phyloP scores from a whole-genome alignment of 1,140 invertebrate genomes.

The Drosophila orosa region DNA sequence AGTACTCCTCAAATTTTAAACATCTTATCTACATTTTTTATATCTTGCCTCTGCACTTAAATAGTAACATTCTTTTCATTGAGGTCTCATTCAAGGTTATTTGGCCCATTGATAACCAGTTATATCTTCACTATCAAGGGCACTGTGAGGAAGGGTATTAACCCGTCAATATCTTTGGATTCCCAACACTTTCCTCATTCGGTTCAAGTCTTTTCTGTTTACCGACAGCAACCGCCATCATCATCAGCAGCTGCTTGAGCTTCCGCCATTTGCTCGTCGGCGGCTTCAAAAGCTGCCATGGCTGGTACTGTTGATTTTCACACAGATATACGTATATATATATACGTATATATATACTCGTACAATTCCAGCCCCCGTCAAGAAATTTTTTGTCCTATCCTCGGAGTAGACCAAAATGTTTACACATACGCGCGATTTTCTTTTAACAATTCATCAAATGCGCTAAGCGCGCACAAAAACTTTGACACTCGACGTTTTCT shows the following conservation, averaged over 20 bases:
- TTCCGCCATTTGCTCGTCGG: conserved; percentile 51
- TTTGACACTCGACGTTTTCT: conserved; percentile 75
- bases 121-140: conserved; percentile 11
- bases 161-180: conserved; percentile 9
- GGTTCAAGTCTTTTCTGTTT: conserved; percentile 35
- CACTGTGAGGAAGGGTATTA: conserved; percentile 20
- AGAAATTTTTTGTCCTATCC: conserved; percentile 41
- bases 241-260: conserved; percentile 50
- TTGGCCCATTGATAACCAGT: neutral
- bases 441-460: conserved; percentile 82
- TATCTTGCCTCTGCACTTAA: neutral
- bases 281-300: conserved; percentile 41
- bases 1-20: no score
- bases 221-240: conserved; percentile 48
- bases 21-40: neutral
- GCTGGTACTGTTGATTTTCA: conserved; percentile 43
- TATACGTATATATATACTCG: conserved; percentile 3
- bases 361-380: conserved; percentile 9
- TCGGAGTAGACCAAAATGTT: conserved; percentile 72
- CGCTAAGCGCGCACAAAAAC: conserved; percentile 77
- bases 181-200: conserved; percentile 3
- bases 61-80: neutral
- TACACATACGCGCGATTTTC: conserved; percentile 82
- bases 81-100: neutral
- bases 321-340: conserved; percentile 10